These are phyloP conservation scores for Rhinogobius similis DNA, from an alignment of 2,113 vertebrate genomes.

Conservation along the genomic window DNA sequence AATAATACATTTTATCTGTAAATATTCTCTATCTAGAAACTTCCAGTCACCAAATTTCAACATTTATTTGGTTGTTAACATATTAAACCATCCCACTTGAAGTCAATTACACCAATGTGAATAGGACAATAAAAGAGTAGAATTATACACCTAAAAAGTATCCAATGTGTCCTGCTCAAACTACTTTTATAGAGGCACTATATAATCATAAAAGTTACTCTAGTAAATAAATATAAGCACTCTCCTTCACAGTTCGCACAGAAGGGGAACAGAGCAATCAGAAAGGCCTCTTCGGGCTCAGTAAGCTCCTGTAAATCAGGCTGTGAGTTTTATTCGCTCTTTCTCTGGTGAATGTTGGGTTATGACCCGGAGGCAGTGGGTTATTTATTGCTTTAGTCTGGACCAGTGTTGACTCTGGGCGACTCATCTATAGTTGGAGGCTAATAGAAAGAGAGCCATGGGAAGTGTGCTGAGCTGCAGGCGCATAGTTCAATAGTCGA, in stretches of 20 bases:
- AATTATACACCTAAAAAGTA: not conserved
- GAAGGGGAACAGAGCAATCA: conserved; percentile 48
- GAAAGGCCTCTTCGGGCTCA: conserved; percentile 61
- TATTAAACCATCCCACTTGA: no score
- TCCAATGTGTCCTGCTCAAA: not conserved
- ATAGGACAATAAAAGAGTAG: no score
- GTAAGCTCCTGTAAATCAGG: conserved; percentile 75
- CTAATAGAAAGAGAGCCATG: conserved; percentile 62
- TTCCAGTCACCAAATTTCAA: no score
- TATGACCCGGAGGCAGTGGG: conserved; percentile 64
- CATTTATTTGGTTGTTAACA: no score
- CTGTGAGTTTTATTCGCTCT: conserved; percentile 61
- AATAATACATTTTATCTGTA: no score
- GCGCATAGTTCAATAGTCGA: conserved; percentile 26
- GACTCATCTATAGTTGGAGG: conserved; percentile 57
- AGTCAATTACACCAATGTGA: not conserved
- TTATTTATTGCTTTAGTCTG: conserved; percentile 75
- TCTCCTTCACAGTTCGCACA: conserved; percentile 7
- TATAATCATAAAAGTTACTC: not conserved
- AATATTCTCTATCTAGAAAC: no score
- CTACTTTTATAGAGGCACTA: not conserved
- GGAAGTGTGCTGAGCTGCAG: conserved; percentile 42
- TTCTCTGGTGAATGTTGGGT: conserved; percentile 62
- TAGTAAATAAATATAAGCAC: not conserved
- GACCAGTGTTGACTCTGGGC: conserved; percentile 61